Percentiles rank a stretch among this genome's conserved stretches.
phyloP scores from a whole-genome alignment of 2,113 vertebrate genomes.

The Equus quagga region DNA sequence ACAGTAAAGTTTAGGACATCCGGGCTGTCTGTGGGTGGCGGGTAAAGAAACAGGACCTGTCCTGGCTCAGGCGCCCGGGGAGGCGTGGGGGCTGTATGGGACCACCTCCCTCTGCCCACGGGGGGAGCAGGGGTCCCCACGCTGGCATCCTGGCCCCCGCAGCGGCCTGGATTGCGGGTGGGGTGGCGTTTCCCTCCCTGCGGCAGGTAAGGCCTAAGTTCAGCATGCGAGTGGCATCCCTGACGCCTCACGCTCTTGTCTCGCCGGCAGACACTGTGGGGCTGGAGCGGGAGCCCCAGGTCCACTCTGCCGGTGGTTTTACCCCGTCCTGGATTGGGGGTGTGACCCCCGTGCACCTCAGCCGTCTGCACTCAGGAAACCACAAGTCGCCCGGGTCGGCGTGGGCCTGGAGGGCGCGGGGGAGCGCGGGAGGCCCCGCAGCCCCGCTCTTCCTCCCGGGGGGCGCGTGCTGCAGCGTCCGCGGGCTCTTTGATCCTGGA shows the following conservation, averaged over 20 bases:
- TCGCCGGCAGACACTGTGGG: neutral
- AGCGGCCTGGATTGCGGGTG: neutral
- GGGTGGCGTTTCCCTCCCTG: too few relatives aligned
- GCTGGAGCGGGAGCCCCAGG: neutral
- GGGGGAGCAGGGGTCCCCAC: neutral
- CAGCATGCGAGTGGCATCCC: neutral
- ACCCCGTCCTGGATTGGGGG: fast-evolving
- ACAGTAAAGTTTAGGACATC: neutral
- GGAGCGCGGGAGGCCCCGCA: neutral
- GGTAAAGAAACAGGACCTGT: neutral
- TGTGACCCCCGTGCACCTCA: fast-evolving
- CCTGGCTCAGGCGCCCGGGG: neutral
- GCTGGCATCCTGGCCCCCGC: neutral
- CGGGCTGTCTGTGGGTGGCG: neutral
- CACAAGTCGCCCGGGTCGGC: fast-evolving
- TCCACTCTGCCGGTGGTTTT: neutral
- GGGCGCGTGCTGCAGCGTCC: neutral
- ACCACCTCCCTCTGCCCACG: neutral
- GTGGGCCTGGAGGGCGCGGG: neutral
- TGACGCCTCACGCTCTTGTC: neutral
- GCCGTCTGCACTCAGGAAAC: too few relatives aligned
- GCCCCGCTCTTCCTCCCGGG: neutral
- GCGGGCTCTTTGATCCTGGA: too few relatives aligned
- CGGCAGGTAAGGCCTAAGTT: neutral
- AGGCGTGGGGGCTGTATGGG: neutral